Evolutionary conservation across 2,888 invertebrate species (phyloP).

Genomic region (Spodoptera littoralis): DNA sequence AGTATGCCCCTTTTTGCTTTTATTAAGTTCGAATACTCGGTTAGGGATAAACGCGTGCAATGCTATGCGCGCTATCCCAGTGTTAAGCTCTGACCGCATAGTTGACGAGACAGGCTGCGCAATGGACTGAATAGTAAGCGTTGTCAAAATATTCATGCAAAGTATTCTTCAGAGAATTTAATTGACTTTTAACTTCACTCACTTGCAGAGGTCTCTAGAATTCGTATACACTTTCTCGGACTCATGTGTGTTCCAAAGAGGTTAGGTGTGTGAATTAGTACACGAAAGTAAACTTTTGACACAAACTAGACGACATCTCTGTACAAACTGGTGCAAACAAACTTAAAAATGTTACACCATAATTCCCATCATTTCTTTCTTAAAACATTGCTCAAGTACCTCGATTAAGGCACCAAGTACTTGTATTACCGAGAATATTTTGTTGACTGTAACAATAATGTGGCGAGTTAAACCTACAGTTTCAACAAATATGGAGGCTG

Average conservation of each 20-base stretch:
- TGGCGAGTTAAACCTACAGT: conserved; percentile 64
- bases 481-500: conserved; percentile 66
- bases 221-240: conserved; percentile 10
- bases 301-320: conserved; percentile 24
- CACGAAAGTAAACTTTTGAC: conserved; percentile 32
- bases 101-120: conserved; percentile 48
- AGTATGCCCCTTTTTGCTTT: too few species aligned
- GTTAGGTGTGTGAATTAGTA: conserved; percentile 34
- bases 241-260: conserved; percentile 2
- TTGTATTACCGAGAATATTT: conserved; percentile 53
- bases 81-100: conserved; percentile 61
- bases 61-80: conserved; percentile 64
- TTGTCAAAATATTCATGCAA: conserved; percentile 40
- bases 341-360: conserved; percentile 30
- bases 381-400: conserved; percentile 60
- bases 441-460: conserved; percentile 72
- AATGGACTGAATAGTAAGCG: conserved; percentile 65
- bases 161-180: conserved; percentile 21
- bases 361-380: conserved; percentile 46
- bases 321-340: conserved; percentile 31
- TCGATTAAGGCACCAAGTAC: conserved; percentile 63
- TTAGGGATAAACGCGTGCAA: conserved; percentile 19
- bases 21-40: conserved; percentile 1
- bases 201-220: neutral
- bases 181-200: neutral